These are phyloP conservation scores for Gymnoscopelus microlampas DNA, from an alignment of 2,797 vertebrate genomes.

Conservation along the genomic window DNA sequence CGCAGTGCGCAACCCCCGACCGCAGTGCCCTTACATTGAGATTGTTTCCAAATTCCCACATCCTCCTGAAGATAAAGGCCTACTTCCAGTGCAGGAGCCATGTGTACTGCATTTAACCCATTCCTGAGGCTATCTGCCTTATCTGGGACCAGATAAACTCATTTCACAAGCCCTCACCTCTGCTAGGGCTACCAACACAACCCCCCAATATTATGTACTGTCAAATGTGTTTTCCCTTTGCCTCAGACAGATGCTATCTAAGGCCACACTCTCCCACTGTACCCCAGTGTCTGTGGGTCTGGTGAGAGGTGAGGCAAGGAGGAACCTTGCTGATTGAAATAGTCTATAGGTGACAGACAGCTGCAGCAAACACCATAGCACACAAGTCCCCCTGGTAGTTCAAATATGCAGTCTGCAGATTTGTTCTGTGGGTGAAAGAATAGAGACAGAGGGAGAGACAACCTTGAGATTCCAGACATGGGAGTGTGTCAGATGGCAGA, in stretches of 20 bases:
- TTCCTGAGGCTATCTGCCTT: constrained; percentile 73
- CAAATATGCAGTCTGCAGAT: constrained; percentile 11
- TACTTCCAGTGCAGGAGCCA: constrained; percentile 35
- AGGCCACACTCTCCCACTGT: constrained; percentile 24
- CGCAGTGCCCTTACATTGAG: constrained; percentile 17
- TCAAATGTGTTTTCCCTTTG: constrained; percentile 35
- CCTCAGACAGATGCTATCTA: constrained; percentile 29
- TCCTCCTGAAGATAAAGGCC: constrained; percentile 54
- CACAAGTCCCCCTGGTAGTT: background rate
- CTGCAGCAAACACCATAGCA: constrained; percentile 34
- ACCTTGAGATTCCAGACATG: constrained; percentile 61
- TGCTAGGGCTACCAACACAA: constrained; percentile 50
- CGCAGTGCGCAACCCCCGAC: constrained; percentile 16
- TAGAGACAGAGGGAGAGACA: constrained; percentile 17
- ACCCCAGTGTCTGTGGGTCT: constrained; percentile 19
- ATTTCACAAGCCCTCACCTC: constrained; percentile 74
- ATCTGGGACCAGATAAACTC: constrained; percentile 77
- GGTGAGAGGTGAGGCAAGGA: constrained; percentile 23
- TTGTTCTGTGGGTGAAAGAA: constrained; percentile 12
- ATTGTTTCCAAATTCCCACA: constrained; percentile 51
- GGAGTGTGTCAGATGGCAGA: constrained; percentile 35
- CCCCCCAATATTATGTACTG: constrained; percentile 16
- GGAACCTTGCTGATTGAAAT: background rate
- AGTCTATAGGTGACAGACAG: constrained; percentile 32
- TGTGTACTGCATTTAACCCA: constrained; percentile 69